Base-by-base conservation (phyloP, 1,140 invertebrate genomes). In the Cydia strobilella region DNA sequence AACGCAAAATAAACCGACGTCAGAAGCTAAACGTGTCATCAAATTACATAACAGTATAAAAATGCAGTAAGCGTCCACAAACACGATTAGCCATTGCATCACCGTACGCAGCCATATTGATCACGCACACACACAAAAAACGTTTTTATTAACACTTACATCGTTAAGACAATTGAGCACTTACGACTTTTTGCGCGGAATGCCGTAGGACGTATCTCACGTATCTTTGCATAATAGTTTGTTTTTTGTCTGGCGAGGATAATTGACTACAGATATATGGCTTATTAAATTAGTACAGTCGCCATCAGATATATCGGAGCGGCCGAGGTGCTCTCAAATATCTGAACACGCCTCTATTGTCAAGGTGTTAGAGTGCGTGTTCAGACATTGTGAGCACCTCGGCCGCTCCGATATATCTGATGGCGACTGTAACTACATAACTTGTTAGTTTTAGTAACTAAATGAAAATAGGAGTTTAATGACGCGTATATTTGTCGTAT, bases 71-170 rank as follows among this genome's bases (percentile, higher is more conserved):
- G 73, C 78, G 76, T 78, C 75, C 75, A 82, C 80, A 80, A 79
- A 77, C 79, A 72, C 79, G 81, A 82, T 86, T 84, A 80, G 78
- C 73, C 76, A 79, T 83, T 85, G 79, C 84, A 79, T 85, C 84
- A 85, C 74, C 76, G 76, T 77, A 73, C 18, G 45, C 42, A 2
- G 71, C 42, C 73, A 74, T 62, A 35, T 45, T 51, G 73, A 62
- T 25, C 66, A 77, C 73, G 79, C 75, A 77, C 80, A 78, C 79
- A 78, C 48, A 69, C 69, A 79, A 59, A 74, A 74, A 25, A 72
- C 23, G 71, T 72, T 45, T 72, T 72, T 48, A 35, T 69, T 69
- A 69, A 69, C 65, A 69, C 65, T 69, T 39, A 39, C 31, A 35
- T 1, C 31, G 35, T 18, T 18, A 59, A 65, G 63, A 65, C 63